Evolutionary conservation across 2,113 vertebrate species (phyloP).

Genomic region (Scopus umbretta): DNA sequence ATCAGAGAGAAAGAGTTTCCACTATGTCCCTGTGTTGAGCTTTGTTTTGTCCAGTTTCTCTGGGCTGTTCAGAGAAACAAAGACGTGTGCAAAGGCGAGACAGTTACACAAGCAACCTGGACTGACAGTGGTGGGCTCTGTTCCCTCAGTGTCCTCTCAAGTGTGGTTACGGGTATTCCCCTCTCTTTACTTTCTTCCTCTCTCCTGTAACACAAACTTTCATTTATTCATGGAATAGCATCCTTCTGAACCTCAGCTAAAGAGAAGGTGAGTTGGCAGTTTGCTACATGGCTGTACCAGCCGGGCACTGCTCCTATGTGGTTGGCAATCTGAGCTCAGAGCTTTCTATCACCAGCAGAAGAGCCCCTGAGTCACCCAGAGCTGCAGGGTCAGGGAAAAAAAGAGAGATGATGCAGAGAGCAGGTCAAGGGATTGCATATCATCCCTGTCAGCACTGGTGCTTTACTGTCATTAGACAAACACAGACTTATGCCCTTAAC

Average conservation of each 20-base stretch:
- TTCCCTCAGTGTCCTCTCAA: background rate
- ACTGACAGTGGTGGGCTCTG: fast-evolving
- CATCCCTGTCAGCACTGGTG: background rate
- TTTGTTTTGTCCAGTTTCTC: background rate
- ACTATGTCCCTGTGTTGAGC: background rate
- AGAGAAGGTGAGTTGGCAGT: background rate
- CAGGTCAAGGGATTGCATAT: background rate
- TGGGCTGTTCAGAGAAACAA: background rate
- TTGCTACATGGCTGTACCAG: background rate
- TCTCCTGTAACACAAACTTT: background rate
- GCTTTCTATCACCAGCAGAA: background rate
- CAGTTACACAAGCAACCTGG: background rate
- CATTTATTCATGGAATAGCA: background rate
- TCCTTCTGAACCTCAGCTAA: background rate
- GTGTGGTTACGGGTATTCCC: background rate
- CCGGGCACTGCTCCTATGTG: background rate
- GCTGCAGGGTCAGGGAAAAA: background rate
- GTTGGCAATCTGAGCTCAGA: background rate
- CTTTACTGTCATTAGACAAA: background rate
- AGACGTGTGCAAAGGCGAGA: background rate
- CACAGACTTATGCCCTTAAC: background rate
- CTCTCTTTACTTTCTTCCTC: background rate
- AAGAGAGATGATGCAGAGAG: background rate
- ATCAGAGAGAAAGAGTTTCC: background rate
- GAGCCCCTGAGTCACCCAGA: background rate